Evolutionary conservation across 2,113 vertebrate genomes (phyloP).

Genomic region (Tetraodon nigroviridis): DNA sequence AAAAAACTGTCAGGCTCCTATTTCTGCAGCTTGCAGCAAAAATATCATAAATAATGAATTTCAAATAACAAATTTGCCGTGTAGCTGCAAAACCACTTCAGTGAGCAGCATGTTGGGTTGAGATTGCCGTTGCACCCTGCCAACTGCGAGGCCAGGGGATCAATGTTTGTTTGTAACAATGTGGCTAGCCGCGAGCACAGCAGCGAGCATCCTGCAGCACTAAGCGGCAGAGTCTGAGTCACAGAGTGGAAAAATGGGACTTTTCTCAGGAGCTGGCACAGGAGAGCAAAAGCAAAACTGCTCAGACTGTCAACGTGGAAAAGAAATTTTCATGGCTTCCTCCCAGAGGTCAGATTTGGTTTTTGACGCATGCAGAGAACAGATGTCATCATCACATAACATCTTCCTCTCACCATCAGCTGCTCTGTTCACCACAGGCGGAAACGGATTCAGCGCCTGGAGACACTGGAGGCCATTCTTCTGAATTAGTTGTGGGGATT

Average conservation of each 20-base stretch:
- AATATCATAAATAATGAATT: not conserved
- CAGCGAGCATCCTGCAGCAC: slow-evolving; percentile 16
- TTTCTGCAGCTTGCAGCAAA: not conserved
- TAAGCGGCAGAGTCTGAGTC: slow-evolving; percentile 11
- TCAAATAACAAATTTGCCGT: not conserved
- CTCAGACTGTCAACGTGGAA: not conserved
- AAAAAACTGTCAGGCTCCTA: not conserved
- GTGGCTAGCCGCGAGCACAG: slow-evolving; percentile 23
- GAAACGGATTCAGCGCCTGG: too few relatives aligned
- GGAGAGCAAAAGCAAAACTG: not conserved
- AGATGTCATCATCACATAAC: too few relatives aligned
- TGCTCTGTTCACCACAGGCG: too few relatives aligned
- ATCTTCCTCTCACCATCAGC: too few relatives aligned
- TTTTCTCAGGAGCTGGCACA: slow-evolving; percentile 14
- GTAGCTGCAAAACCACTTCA: slow-evolving; percentile 2
- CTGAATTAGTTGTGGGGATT: too few relatives aligned
- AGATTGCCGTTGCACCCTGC: not conserved
- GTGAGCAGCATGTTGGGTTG: not conserved
- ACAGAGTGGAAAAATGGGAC: not conserved
- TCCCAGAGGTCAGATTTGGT: too few relatives aligned
- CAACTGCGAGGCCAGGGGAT: slow-evolving; percentile 3
- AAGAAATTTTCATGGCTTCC: too few relatives aligned
- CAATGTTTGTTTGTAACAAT: slow-evolving; percentile 30
- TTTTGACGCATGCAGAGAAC: too few relatives aligned
- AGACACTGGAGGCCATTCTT: too few relatives aligned